These are phyloP conservation scores for Pleuronectes platessa DNA, from an alignment of 2,113 vertebrate species.

Conservation along the genomic window DNA sequence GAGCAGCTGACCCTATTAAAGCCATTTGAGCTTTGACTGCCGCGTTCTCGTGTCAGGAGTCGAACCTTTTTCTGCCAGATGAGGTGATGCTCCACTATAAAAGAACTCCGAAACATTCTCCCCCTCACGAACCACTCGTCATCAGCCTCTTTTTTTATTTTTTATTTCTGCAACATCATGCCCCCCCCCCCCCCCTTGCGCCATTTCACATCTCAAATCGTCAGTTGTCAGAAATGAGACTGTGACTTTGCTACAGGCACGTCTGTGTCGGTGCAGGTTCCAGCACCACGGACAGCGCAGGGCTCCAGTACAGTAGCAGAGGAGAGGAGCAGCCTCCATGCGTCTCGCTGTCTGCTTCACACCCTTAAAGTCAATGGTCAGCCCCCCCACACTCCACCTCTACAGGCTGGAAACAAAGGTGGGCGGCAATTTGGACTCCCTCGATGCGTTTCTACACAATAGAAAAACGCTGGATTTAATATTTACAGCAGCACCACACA, in stretches of 20 bases:
- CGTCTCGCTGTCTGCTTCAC: slow-evolving; percentile 34
- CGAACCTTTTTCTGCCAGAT: no score
- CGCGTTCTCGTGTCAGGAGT: background rate
- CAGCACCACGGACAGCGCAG: slow-evolving; percentile 80
- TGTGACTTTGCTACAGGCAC: slow-evolving; percentile 5
- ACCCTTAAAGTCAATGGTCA: slow-evolving; percentile 39
- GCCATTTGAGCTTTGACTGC: background rate
- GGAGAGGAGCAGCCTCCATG: slow-evolving; percentile 21
- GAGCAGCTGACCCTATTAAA: background rate
- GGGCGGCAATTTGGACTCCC: slow-evolving; percentile 46
- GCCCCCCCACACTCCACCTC: slow-evolving; percentile 22
- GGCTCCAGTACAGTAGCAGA: slow-evolving; percentile 3
- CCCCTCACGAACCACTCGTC: background rate
- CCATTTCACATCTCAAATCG: slow-evolving; percentile 17
- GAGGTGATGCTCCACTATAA: background rate
- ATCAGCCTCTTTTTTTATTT: background rate
- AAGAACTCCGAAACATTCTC: background rate
- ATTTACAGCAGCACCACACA: background rate
- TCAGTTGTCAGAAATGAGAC: background rate
- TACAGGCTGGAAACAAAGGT: slow-evolving; percentile 29
- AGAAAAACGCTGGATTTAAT: background rate
- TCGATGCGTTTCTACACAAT: background rate
- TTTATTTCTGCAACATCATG: slow-evolving; percentile 1
- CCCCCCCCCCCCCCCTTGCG: slow-evolving; percentile 12
- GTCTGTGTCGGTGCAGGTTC: slow-evolving; percentile 30